Percentiles rank a stretch among this genome's conserved stretches.
Evolutionary conservation across 2,797 vertebrate species (phyloP).

Genomic region (Champsocephalus gunnari): DNA sequence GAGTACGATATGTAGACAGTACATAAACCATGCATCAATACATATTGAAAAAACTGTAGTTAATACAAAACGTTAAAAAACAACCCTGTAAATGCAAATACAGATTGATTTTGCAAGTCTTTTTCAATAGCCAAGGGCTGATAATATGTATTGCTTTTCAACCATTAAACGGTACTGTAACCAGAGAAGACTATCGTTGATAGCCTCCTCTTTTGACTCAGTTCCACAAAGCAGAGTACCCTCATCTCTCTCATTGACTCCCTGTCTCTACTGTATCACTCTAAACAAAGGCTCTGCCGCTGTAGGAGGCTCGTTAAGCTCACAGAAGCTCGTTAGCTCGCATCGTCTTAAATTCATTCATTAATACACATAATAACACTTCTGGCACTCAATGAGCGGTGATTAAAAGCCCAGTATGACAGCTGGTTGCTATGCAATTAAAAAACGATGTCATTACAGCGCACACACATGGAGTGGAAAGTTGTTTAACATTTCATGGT

Average conservation of each 20-base stretch:
- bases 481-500: constrained; percentile 23
- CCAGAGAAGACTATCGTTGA: constrained; percentile 17
- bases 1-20: background rate
- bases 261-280: constrained; percentile 28
- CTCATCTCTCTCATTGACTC: constrained; percentile 38
- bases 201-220: constrained; percentile 39
- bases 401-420: constrained; percentile 81
- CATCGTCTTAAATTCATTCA: constrained; percentile 73
- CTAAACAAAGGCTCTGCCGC: constrained; percentile 46
- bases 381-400: constrained; percentile 72
- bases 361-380: constrained; percentile 78
- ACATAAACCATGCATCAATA: background rate
- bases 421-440: constrained; percentile 78
- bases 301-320: constrained; percentile 60
- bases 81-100: background rate
- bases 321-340: constrained; percentile 70
- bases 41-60: background rate
- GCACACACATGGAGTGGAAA: constrained; percentile 23
- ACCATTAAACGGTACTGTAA: constrained; percentile 12
- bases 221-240: constrained; percentile 41
- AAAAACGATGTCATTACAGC: constrained; percentile 63
- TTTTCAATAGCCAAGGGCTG: background rate
- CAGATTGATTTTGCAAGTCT: background rate
- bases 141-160: constrained; percentile 21
- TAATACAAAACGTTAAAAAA: background rate